Evolutionary conservation across 2,888 invertebrate genomes (phyloP).

Genomic region (Aphodius sticticus): DNA sequence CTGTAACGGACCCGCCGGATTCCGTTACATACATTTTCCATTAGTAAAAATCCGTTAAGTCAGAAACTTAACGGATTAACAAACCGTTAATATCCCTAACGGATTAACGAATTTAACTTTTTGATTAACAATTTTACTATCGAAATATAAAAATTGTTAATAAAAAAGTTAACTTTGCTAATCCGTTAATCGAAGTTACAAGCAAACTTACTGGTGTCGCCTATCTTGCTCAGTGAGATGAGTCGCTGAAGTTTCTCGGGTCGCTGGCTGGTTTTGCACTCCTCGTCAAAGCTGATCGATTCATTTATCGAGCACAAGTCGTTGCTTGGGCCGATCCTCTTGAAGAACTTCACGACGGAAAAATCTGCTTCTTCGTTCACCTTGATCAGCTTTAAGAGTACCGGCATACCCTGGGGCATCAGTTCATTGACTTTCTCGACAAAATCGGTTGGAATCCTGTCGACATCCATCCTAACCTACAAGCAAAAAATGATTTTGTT

Average conservation of each 20-base stretch:
- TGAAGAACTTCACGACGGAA: constrained; percentile 74
- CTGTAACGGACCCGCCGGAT: too few species aligned
- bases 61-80: too few species aligned
- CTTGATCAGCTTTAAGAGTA: constrained; percentile 63
- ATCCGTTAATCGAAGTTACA: too few species aligned
- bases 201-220: constrained; percentile 43
- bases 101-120: too few species aligned
- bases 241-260: constrained; percentile 42
- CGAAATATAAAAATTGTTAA: too few species aligned
- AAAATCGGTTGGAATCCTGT: constrained; percentile 54
- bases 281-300: constrained; percentile 68
- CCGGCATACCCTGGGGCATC: constrained; percentile 66
- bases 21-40: too few species aligned
- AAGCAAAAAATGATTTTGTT: not conserved
- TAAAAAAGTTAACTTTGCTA: too few species aligned
- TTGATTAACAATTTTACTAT: too few species aligned
- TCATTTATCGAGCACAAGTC: constrained; percentile 76
- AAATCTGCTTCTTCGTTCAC: constrained; percentile 48
- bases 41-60: too few species aligned
- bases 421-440: constrained; percentile 55
- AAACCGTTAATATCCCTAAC: too few species aligned
- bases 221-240: constrained; percentile 43
- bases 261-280: constrained; percentile 42
- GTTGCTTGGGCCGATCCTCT: constrained; percentile 69
- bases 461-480: constrained; percentile 45